phyloP scores from a whole-genome alignment of 2,888 invertebrate genomes.

The Ecliptopera silaceata region DNA sequence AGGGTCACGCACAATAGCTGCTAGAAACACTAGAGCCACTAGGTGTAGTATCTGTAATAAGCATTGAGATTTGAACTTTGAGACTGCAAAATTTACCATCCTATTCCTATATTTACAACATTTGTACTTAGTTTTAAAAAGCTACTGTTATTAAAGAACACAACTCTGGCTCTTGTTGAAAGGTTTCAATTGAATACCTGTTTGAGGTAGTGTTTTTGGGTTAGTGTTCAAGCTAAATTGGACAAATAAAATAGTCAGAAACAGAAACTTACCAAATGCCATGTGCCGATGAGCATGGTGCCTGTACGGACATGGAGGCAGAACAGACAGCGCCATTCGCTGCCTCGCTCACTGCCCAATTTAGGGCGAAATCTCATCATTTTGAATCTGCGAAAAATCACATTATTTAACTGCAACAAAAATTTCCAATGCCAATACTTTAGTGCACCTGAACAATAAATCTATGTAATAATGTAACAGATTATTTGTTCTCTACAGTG shows the following conservation, averaged over 20 bases:
- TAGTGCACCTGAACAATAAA: too few relatives aligned
- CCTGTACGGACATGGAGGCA: slow-evolving; percentile 93
- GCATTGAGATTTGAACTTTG: not conserved
- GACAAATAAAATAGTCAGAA: not conserved
- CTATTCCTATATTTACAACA: not conserved
- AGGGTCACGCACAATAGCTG: slow-evolving; percentile 89
- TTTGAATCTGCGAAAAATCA: slow-evolving; percentile 14
- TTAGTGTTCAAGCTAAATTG: too few relatives aligned
- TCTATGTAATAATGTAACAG: too few relatives aligned
- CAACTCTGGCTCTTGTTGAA: too few relatives aligned
- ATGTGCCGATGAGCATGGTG: slow-evolving; percentile 90
- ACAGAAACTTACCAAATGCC: slow-evolving; percentile 89
- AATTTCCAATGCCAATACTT: too few relatives aligned
- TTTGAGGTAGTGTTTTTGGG: too few relatives aligned
- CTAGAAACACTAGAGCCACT: slow-evolving; percentile 88
- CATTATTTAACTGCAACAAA: not conserved
- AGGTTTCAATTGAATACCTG: too few relatives aligned
- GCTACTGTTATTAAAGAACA: not conserved
- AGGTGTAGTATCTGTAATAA: slow-evolving; percentile 87
- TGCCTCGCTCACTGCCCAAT: slow-evolving; percentile 85
- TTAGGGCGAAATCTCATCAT: slow-evolving; percentile 86
- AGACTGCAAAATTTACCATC: not conserved
- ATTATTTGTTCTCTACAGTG: too few relatives aligned
- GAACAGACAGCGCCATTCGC: slow-evolving; percentile 91
- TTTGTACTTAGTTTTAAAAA: not conserved